phyloP scores from a whole-genome alignment of 2,797 vertebrate genomes.

The Onychomys torridus region DNA sequence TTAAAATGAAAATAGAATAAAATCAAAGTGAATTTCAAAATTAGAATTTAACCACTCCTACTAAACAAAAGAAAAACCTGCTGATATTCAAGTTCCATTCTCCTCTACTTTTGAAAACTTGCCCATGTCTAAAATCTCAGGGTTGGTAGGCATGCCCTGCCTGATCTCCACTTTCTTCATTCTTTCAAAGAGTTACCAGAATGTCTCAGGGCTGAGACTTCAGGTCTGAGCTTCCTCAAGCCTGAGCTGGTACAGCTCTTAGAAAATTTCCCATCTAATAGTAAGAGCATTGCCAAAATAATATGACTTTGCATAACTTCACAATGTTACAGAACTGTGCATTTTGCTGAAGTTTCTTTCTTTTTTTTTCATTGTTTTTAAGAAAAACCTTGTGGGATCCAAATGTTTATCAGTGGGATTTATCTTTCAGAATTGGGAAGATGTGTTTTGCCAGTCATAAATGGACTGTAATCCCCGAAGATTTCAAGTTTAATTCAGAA shows the following conservation, averaged over 20 bases:
- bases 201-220: neutral
- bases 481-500: slow-evolving; percentile 80
- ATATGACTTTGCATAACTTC: slow-evolving; percentile 18
- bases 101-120: neutral
- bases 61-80: slow-evolving; percentile 19
- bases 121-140: slow-evolving; percentile 18
- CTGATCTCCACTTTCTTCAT: neutral
- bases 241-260: neutral
- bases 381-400: slow-evolving; percentile 68
- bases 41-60: slow-evolving; percentile 25
- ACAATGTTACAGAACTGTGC: slow-evolving; percentile 33
- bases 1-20: neutral
- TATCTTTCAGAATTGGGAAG: slow-evolving; percentile 76
- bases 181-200: neutral
- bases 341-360: slow-evolving; percentile 42
- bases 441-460: slow-evolving; percentile 78
- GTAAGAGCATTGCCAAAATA: slow-evolving; percentile 39
- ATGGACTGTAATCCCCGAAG: slow-evolving; percentile 73
- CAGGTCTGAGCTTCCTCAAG: neutral
- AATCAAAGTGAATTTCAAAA: neutral
- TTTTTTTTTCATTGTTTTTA: slow-evolving; percentile 29
- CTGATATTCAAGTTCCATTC: neutral
- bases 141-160: neutral
- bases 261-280: slow-evolving; percentile 12
- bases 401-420: slow-evolving; percentile 74